Evolutionary conservation across 2,888 invertebrate genomes (phyloP).

Genomic region (Agrypnus murinus): DNA sequence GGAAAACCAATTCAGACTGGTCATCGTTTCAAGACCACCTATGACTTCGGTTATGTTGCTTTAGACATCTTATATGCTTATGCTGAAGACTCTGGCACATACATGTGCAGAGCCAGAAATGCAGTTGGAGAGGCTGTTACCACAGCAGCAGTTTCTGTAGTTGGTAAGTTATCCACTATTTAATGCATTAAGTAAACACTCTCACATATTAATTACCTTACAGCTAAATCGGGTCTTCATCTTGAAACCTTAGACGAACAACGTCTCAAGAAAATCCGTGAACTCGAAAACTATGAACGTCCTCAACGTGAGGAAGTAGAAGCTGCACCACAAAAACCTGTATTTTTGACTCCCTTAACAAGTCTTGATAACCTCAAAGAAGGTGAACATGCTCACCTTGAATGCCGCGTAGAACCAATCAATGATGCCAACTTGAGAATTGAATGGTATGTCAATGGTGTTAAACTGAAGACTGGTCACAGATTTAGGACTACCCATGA

Average conservation of each 20-base stretch:
- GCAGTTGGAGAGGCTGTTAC: slow-evolving; percentile 97
- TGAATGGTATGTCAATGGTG: slow-evolving; percentile 97
- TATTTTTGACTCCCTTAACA: slow-evolving; percentile 92
- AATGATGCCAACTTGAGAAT: slow-evolving; percentile 92
- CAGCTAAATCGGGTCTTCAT: slow-evolving; percentile 88
- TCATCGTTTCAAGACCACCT: slow-evolving; percentile 95
- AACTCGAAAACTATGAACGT: slow-evolving; percentile 87
- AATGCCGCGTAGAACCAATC: slow-evolving; percentile 93
- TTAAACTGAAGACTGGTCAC: slow-evolving; percentile 90
- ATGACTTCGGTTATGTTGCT: slow-evolving; percentile 98
- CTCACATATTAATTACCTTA: slow-evolving; percentile 57
- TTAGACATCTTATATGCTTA: slow-evolving; percentile 97
- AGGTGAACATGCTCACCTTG: slow-evolving; percentile 92
- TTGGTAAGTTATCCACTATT: slow-evolving; percentile 79
- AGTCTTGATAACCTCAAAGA: slow-evolving; percentile 92
- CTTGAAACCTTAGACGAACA: slow-evolving; percentile 94
- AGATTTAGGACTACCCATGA: slow-evolving; percentile 96
- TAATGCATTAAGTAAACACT: not conserved
- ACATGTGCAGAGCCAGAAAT: slow-evolving; percentile 97
- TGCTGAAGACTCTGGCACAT: slow-evolving; percentile 97
- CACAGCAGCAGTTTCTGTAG: slow-evolving; percentile 90
- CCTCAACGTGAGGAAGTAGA: slow-evolving; percentile 85
- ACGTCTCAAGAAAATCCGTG: slow-evolving; percentile 89
- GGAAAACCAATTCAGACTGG: slow-evolving; percentile 94
- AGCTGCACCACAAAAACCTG: slow-evolving; percentile 86